phyloP scores from a whole-genome alignment of 2,797 vertebrate genomes.

The Enoplosus armatus region DNA sequence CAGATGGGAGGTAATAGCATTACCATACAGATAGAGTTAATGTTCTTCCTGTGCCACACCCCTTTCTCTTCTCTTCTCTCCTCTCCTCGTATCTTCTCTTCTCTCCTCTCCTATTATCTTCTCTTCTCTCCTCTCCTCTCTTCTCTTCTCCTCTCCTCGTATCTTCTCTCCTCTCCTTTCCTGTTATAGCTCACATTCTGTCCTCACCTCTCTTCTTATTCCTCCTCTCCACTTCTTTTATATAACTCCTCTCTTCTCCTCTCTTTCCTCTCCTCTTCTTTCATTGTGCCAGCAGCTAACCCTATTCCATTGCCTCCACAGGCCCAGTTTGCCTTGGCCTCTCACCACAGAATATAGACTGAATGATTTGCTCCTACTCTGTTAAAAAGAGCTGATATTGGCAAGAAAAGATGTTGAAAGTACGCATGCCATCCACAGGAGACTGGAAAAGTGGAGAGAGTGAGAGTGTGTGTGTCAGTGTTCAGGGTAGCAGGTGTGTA shows the following conservation, averaged over 20 bases:
- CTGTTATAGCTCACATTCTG: not conserved
- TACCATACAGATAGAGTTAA: constrained; percentile 79
- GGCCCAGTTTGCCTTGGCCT: constrained; percentile 67
- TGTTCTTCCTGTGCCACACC: constrained; percentile 55
- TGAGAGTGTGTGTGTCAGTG: constrained; percentile 26
- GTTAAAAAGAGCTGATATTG: constrained; percentile 77
- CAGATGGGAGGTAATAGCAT: constrained; percentile 75
- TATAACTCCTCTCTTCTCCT: not conserved
- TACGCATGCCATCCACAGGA: constrained; percentile 58
- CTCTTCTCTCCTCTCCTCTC: not conserved
- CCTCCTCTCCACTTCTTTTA: not conserved
- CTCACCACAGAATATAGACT: constrained; percentile 72
- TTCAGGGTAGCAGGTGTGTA: constrained; percentile 51
- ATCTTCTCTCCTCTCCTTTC: not conserved
- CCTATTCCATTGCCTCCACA: constrained; percentile 53
- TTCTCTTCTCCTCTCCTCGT: not conserved
- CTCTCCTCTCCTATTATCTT: no score
- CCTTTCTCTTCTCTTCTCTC: not conserved
- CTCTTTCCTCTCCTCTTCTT: constrained; percentile 7
- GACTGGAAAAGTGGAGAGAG: constrained; percentile 50
- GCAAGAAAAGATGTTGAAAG: constrained; percentile 70
- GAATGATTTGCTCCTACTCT: constrained; percentile 70
- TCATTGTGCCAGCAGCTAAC: constrained; percentile 41
- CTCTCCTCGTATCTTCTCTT: not conserved
- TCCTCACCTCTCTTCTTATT: not conserved